phyloP scores from a whole-genome alignment of 1,140 invertebrate species.

The Tetraneura akinire region DNA sequence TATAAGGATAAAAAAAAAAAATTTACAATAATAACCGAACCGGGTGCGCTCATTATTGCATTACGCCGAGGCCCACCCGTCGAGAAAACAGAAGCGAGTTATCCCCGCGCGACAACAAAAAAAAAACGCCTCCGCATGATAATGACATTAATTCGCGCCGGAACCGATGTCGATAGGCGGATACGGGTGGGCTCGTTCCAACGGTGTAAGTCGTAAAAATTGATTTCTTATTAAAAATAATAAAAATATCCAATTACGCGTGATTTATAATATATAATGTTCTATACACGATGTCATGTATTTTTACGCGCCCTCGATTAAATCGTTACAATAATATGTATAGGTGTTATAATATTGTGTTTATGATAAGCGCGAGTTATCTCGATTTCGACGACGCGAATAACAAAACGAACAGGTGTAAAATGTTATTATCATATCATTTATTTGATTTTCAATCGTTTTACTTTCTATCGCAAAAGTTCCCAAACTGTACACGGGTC shows the following conservation, averaged over 20 bases:
- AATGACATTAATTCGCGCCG: slow-evolving; percentile 37
- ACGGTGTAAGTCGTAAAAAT: slow-evolving; percentile 41
- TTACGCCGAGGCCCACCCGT: slow-evolving; percentile 31
- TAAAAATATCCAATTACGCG: slow-evolving; percentile 22
- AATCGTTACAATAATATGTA: too few species aligned
- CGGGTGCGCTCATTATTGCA: slow-evolving; percentile 39
- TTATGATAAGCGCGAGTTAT: too few species aligned
- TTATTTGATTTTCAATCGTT: too few species aligned
- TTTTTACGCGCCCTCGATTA: slow-evolving; percentile 6
- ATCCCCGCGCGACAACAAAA: not conserved
- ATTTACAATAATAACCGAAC: slow-evolving; percentile 5
- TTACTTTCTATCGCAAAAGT: too few species aligned
- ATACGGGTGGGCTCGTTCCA: not conserved
- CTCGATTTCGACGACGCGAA: not conserved
- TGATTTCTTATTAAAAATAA: slow-evolving; percentile 32
- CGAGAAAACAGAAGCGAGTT: not conserved
- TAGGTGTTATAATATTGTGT: too few species aligned
- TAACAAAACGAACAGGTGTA: too few species aligned
- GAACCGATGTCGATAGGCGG: slow-evolving; percentile 4
- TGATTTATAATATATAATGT: slow-evolving; percentile 45
- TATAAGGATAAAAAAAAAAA: not conserved
- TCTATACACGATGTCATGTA: not conserved
- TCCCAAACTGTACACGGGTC: too few species aligned
- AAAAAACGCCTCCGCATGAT: slow-evolving; percentile 31
- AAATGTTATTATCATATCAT: too few species aligned